Conservation (phyloP, 2,113 vertebrate genomes). For the Odontophorus gujanensis region DNA sequence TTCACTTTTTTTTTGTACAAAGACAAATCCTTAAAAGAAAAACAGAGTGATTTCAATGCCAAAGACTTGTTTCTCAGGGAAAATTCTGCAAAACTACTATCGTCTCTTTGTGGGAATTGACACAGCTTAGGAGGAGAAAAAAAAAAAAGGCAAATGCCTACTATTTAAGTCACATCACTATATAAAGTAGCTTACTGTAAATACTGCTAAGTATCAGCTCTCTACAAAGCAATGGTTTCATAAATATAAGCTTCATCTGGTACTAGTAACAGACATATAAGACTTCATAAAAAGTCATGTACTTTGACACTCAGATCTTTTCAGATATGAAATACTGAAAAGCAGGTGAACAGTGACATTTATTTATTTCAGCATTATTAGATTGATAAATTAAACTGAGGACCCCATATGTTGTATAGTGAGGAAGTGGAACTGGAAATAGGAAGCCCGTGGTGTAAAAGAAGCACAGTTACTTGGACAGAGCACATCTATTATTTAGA, state of each 20-base stretch:
- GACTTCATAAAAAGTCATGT: neutral
- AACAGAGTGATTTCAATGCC: neutral
- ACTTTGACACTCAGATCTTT: neutral
- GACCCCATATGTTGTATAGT: neutral
- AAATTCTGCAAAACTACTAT: neutral
- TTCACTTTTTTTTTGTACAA: neutral
- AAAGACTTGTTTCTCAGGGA: neutral
- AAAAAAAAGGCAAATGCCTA: neutral
- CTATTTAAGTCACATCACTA: neutral
- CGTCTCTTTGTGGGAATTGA: neutral
- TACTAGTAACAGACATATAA: neutral
- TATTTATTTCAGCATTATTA: neutral
- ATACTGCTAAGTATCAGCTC: neutral
- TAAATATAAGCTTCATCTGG: neutral
- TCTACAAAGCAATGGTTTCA: neutral
- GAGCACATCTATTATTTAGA: neutral
- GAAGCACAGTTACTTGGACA: neutral
- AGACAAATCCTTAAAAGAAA: neutral
- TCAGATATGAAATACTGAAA: constrained; percentile 12
- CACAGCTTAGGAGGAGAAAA: neutral
- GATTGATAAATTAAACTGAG: constrained; percentile 11
- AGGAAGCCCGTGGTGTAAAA: neutral
- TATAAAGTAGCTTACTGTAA: neutral
- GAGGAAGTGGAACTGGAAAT: neutral
- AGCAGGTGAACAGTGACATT: neutral